Conservation (phyloP, 2,113 vertebrate species). For the Prietella phreatophila region DNA sequence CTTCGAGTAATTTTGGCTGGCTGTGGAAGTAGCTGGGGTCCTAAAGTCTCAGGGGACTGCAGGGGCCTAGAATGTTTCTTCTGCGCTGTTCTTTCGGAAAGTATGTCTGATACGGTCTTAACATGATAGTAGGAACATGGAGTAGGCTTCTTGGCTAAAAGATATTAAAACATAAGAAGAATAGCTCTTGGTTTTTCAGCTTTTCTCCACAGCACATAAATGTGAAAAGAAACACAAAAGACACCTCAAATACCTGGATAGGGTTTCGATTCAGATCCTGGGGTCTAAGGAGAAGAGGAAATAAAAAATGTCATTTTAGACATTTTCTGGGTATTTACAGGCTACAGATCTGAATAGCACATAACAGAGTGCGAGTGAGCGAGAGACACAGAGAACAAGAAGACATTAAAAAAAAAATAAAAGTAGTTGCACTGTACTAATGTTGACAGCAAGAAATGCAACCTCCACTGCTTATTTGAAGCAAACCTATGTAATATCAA, state of each 20-base stretch:
- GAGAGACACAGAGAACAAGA: not conserved
- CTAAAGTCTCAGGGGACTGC: not conserved
- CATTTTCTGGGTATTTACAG: not conserved
- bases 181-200: not conserved
- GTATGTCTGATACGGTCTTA: constrained; percentile 68
- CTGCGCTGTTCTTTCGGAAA: constrained; percentile 64
- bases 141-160: not conserved
- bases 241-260: constrained; percentile 20
- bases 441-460: not conserved
- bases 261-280: not conserved
- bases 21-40: not conserved
- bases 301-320: not conserved
- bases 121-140: not conserved
- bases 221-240: not conserved
- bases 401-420: not conserved
- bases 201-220: not conserved
- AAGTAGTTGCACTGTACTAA: not conserved
- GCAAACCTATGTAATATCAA: not conserved
- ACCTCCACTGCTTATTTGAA: not conserved
- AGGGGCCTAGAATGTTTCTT: constrained; percentile 38
- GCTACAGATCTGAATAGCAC: not conserved
- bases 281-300: constrained; percentile 3
- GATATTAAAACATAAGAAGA: not conserved
- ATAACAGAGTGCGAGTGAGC: not conserved
- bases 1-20: not conserved